Conservation (phyloP, 2,113 vertebrate genomes). For the Heloderma charlesbogerti region DNA sequence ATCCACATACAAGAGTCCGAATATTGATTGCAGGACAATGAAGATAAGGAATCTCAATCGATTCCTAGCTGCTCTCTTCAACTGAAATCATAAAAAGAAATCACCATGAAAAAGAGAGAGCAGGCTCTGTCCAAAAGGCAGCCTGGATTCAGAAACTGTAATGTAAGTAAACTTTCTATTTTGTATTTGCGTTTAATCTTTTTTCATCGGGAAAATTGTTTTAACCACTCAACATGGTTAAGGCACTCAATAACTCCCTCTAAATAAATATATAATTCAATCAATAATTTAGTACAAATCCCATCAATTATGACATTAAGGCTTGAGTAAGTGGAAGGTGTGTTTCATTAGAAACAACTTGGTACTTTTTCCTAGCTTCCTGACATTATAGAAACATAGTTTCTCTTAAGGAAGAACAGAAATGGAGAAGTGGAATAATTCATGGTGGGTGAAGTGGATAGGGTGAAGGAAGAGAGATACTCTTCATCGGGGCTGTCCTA, state of each 20-base stretch:
- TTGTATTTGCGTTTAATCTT: too few species aligned
- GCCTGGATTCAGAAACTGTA: too few species aligned
- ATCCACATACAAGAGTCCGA: constrained; percentile 3
- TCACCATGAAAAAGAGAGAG: not conserved
- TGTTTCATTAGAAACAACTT: not conserved
- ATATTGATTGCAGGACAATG: constrained; percentile 1
- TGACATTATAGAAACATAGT: constrained; percentile 18
- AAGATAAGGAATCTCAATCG: constrained; percentile 23
- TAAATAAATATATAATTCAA: constrained; percentile 25
- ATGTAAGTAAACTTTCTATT: too few species aligned
- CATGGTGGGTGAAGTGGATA: not conserved
- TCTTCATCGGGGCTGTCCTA: not conserved
- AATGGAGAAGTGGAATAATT: not conserved
- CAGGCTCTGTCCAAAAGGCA: not conserved
- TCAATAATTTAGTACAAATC: constrained; percentile 33
- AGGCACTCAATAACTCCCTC: not conserved
- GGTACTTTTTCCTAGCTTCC: not conserved
- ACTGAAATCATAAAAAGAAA: not conserved
- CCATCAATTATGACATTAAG: constrained; percentile 30
- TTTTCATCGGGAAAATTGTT: not conserved
- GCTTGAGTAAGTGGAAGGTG: not conserved
- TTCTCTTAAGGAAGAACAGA: not conserved
- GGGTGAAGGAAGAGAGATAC: not conserved
- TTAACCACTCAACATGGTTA: constrained; percentile 39
- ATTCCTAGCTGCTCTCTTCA: not conserved